phyloP scores from a whole-genome alignment of 2,113 vertebrate genomes.

The Leucoraja erinaceus region DNA sequence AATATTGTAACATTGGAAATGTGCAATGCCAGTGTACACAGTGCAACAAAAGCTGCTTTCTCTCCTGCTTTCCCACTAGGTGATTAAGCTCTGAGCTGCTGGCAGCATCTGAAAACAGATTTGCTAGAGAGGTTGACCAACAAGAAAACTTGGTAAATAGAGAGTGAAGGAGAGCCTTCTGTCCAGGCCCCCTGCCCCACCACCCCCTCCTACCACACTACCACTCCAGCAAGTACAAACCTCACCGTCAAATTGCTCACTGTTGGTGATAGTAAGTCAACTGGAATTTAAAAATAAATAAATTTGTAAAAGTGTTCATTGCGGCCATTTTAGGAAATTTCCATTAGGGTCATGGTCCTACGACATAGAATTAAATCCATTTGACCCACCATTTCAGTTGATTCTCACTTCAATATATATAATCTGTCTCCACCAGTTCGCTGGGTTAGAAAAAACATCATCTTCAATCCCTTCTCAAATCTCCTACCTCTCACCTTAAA shows the following conservation, averaged over 20 bases:
- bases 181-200: too few relatives aligned
- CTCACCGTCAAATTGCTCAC: background rate
- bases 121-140: conserved; percentile 13
- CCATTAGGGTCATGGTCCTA: background rate
- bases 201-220: background rate
- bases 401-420: too few relatives aligned
- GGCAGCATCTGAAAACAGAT: background rate
- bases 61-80: background rate
- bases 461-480: too few relatives aligned
- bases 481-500: too few relatives aligned
- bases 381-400: too few relatives aligned
- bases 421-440: too few relatives aligned
- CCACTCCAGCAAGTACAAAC: too few relatives aligned
- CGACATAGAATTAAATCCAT: too few relatives aligned
- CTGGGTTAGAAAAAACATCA: too few relatives aligned
- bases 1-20: background rate
- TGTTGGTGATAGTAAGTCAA: background rate
- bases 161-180: background rate
- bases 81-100: background rate
- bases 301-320: background rate
- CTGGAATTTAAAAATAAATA: background rate
- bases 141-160: background rate
- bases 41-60: background rate
- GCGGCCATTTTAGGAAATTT: background rate
- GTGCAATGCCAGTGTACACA: conserved; percentile 1